Evolutionary conservation across 2,797 vertebrate species (phyloP).

Genomic region (Pangasius sanitwongsei): DNA sequence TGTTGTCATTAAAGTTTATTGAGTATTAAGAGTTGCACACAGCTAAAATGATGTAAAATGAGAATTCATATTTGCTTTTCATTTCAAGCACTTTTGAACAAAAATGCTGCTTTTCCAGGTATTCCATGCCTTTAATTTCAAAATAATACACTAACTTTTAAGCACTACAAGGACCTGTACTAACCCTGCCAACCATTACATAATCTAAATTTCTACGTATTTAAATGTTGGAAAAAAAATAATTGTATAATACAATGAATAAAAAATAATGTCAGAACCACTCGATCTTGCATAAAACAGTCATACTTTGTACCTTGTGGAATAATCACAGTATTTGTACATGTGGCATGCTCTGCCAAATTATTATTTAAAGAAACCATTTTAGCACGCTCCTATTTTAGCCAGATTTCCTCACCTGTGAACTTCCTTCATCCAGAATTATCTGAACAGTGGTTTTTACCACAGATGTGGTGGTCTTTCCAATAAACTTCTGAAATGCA

Average conservation of each 20-base stretch:
- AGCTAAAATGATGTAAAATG: background rate
- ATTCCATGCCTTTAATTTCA: background rate
- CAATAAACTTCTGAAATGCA: constrained; percentile 76
- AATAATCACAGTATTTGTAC: background rate
- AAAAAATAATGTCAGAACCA: no score
- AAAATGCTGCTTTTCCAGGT: background rate
- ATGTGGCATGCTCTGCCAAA: background rate
- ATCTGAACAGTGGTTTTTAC: constrained; percentile 82
- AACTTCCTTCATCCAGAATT: constrained; percentile 80
- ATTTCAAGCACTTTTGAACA: background rate
- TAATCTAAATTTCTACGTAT: background rate
- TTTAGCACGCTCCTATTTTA: background rate
- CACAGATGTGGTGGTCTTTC: constrained; percentile 78
- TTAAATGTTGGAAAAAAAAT: background rate
- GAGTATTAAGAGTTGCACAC: background rate
- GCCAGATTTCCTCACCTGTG: constrained; percentile 79
- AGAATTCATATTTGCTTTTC: background rate
- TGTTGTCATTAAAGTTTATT: background rate
- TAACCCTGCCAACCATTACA: background rate
- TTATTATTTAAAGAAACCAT: constrained; percentile 2
- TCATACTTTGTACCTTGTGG: background rate
- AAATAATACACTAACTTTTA: background rate
- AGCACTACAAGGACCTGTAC: background rate
- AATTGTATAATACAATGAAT: background rate
- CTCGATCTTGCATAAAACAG: background rate